Evolutionary conservation across 2,797 vertebrate genomes (phyloP).

Genomic region (Neomorphus geoffroyi): DNA sequence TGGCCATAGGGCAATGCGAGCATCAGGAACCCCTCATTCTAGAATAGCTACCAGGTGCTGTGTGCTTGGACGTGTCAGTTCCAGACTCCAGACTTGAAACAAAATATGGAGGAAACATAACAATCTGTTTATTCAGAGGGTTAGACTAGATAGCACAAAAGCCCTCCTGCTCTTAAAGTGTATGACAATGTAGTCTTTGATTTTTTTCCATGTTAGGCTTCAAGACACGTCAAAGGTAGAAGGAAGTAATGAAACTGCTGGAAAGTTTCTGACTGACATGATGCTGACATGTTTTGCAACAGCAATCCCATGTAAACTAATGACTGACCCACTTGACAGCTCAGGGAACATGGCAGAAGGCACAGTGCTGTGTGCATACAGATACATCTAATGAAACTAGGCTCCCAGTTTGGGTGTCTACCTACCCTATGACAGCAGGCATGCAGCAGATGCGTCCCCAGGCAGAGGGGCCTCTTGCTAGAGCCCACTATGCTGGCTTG

Average conservation of each 20-base stretch:
- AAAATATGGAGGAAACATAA: not conserved
- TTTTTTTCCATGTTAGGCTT: not conserved
- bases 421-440: not conserved
- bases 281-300: not conserved
- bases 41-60: fast-evolving
- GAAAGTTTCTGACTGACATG: no score
- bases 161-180: not conserved
- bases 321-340: not conserved
- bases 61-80: fast-evolving
- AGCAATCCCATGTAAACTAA: not conserved
- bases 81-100: not conserved
- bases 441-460: not conserved
- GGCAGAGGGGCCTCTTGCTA: not conserved
- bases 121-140: not conserved
- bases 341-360: not conserved
- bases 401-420: no score
- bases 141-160: not conserved
- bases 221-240: not conserved
- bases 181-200: not conserved
- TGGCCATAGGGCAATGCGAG: fast-evolving
- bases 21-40: fast-evolving
- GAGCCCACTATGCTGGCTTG: not conserved
- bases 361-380: not conserved
- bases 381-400: not conserved
- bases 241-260: not conserved